Evolutionary conservation across 2,113 vertebrate species (phyloP).

Genomic region (Condylura cristata): DNA sequence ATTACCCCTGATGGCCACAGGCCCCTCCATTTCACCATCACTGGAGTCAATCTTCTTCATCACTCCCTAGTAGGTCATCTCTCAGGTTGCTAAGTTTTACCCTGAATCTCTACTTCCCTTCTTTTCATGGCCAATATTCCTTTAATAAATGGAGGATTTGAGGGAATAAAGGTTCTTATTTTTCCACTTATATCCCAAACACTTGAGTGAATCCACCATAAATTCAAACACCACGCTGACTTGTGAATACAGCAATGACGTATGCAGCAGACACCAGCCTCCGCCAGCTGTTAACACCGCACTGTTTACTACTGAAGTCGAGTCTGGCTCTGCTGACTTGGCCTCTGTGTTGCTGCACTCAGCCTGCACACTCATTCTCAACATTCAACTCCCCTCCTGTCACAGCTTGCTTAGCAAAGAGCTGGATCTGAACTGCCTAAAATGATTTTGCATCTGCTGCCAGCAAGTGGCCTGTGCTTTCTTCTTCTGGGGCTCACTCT

Average conservation of each 20-base stretch:
- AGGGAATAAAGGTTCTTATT: background rate
- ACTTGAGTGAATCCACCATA: background rate
- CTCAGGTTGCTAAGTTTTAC: background rate
- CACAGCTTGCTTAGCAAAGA: background rate
- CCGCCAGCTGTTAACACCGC: background rate
- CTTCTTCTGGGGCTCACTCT: background rate
- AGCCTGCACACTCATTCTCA: background rate
- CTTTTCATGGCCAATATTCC: background rate
- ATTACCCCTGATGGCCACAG: background rate
- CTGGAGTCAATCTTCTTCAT: background rate
- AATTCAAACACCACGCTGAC: background rate
- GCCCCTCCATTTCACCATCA: background rate
- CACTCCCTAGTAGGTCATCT: background rate
- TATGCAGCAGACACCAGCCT: too few species aligned
- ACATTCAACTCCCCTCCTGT: background rate
- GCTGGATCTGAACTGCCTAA: background rate
- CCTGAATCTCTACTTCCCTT: background rate
- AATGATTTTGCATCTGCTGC: background rate
- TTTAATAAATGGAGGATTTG: background rate
- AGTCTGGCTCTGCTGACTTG: background rate
- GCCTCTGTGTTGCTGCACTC: background rate
- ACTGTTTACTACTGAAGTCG: background rate
- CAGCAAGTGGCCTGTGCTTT: background rate
- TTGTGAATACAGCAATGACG: background rate
- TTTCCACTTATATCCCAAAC: background rate